Base-by-base conservation (phyloP, 2,888 invertebrate genomes). In the Cephus pygmeus region DNA sequence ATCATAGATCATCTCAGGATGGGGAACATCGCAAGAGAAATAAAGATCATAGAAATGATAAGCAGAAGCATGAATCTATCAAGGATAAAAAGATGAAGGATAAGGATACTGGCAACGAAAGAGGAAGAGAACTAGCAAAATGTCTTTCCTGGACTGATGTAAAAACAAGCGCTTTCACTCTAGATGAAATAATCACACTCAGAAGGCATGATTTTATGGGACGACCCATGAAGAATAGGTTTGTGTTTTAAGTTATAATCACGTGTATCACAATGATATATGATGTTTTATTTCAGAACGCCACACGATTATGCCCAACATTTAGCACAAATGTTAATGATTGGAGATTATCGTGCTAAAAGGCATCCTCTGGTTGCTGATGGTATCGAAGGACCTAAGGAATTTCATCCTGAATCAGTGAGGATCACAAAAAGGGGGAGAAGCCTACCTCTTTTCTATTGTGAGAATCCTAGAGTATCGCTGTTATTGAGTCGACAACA, bases 341-440 rank as follows among this genome's bases (percentile, higher is more conserved):
- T 90, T n/a, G 87, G 83, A n/a, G 84, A 89, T 77, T 78, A 79
- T 75, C 88, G 86, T 81, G 76, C 85, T 15, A 86, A 85, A 76
- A 87, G 91, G 23, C 85, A 81, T 73, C 80, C 87, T 11, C 83
- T 88, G 11, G 71, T 89, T 4, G 88, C 83, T 0, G 87, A 89
- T 40, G 88, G 89, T 75, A 78, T 87, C 12, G 85, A 87, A 68
- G 89, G 89, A 12, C 86, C 88, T 6, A 89, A 88, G 82, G 87
- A 87, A 77, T 91, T 85, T 84, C 91, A 89, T 34, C 91, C 91
- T 12, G 91, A 91, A 80, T 88, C 88, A 9, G 82, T 91, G 12
- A 87, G 82, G 79, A 73, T 84, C 40, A 91, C 91, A 4, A 90
- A 89, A 82, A 85, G 81, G 33, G 85, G 85, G 33, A 87, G 83